Evolutionary conservation across 92 coral and sea anemone genomes (phyloP).

Genomic region (Palythoa caribaeorum): DNA sequence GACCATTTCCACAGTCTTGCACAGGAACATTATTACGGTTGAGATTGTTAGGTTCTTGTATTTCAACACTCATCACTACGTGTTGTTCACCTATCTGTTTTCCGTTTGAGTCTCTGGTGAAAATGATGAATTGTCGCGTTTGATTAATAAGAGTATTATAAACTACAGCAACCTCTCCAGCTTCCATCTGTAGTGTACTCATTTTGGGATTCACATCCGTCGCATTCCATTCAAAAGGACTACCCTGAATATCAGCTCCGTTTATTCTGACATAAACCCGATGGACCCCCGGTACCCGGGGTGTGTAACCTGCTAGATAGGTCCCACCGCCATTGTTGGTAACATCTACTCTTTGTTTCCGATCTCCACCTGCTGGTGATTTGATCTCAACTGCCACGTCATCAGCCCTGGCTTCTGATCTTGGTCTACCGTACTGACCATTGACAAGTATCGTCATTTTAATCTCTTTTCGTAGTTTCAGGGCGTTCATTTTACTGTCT

Average conservation of each 20-base stretch:
- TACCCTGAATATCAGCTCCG: not conserved
- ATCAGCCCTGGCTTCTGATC: not conserved
- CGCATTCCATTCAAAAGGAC: slow-evolving; percentile 1
- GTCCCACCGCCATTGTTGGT: too few species aligned
- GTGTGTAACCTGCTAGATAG: too few species aligned
- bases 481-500: not conserved
- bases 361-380: not conserved
- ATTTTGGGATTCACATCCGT: not conserved
- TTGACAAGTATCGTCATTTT: not conserved
- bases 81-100: too few species aligned
- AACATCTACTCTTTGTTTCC: not conserved
- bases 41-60: too few species aligned
- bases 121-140: too few species aligned
- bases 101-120: too few species aligned
- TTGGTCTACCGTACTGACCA: not conserved
- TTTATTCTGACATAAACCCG: not conserved
- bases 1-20: not conserved
- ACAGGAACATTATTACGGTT: too few species aligned
- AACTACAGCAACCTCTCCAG: not conserved
- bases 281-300: not conserved
- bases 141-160: not conserved
- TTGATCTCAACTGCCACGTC: slow-evolving; percentile 3
- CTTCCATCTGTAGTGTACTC: not conserved
- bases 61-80: too few species aligned
- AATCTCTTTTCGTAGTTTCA: not conserved